Conservation (phyloP, 1,140 invertebrate species). For the Bursaphelenchus mucronatus region DNA sequence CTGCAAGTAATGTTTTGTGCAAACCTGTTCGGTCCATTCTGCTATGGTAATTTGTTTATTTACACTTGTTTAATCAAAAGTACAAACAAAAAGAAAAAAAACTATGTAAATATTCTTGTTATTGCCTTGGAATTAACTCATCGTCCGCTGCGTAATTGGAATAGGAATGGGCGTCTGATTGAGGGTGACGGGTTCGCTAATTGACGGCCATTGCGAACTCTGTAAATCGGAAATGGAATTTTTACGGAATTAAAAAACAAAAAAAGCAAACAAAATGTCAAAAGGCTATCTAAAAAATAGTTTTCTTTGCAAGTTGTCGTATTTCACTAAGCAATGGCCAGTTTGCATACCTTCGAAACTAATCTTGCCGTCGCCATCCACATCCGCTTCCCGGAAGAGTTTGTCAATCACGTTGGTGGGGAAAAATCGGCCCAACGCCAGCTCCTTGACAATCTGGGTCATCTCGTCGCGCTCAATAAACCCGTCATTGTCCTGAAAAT, state of each 20-base stretch:
- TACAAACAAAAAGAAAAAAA: too few relatives aligned
- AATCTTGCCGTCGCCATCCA: constrained; percentile 59
- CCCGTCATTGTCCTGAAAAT: constrained; percentile 58
- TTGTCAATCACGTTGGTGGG: constrained; percentile 54
- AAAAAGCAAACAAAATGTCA: neutral
- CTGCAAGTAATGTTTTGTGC: too few relatives aligned
- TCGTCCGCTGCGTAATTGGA: too few relatives aligned
- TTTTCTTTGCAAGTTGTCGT: too few relatives aligned
- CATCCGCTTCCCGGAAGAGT: constrained; percentile 54
- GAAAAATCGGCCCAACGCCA: constrained; percentile 48
- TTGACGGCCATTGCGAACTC: constrained; percentile 55
- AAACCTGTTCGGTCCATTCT: too few relatives aligned
- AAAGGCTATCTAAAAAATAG: too few relatives aligned
- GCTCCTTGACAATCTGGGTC: constrained; percentile 50
- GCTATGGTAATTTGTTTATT: too few relatives aligned
- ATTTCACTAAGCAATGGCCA: too few relatives aligned
- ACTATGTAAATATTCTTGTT: too few relatives aligned
- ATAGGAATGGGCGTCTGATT: too few relatives aligned
- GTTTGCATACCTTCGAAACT: constrained; percentile 56
- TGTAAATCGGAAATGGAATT: constrained; percentile 24
- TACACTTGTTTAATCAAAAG: too few relatives aligned
- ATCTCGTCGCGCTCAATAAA: constrained; percentile 56
- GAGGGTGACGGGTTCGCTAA: constrained; percentile 2
- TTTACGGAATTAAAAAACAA: constrained; percentile 7
- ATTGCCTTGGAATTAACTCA: too few relatives aligned